Conservation (phyloP, 1,140 invertebrate species). For the Platorchestia sp. region DNA sequence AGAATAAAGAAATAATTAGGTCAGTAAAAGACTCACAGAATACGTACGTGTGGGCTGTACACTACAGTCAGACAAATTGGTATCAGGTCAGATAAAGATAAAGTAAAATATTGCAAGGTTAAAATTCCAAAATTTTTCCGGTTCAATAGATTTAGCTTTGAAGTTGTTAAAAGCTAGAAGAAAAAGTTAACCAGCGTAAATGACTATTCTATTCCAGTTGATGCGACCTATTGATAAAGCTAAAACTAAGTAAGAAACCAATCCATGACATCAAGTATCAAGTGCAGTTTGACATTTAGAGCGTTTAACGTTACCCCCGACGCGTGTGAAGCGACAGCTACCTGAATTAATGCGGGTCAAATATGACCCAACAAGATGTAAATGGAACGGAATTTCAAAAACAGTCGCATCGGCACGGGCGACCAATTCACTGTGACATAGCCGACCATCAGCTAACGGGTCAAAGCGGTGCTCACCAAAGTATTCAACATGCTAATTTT, state of each 20-base stretch:
- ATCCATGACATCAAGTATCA: background rate
- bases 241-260: background rate
- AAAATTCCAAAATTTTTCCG: background rate
- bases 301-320: background rate
- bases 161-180: background rate
- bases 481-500: background rate
- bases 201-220: background rate
- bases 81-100: background rate
- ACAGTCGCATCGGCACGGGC: background rate
- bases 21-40: background rate
- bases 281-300: background rate
- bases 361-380: background rate
- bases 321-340: background rate
- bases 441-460: background rate
- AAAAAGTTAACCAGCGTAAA: background rate
- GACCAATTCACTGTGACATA: background rate
- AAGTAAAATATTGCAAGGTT: background rate
- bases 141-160: background rate
- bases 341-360: background rate
- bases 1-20: background rate
- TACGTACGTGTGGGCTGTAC: too few relatives aligned
- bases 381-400: background rate
- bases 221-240: background rate
- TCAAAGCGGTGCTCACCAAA: background rate
- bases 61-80: background rate